Evolutionary conservation across 2,113 vertebrate genomes (phyloP).

Genomic region (Centropus bengalensis): DNA sequence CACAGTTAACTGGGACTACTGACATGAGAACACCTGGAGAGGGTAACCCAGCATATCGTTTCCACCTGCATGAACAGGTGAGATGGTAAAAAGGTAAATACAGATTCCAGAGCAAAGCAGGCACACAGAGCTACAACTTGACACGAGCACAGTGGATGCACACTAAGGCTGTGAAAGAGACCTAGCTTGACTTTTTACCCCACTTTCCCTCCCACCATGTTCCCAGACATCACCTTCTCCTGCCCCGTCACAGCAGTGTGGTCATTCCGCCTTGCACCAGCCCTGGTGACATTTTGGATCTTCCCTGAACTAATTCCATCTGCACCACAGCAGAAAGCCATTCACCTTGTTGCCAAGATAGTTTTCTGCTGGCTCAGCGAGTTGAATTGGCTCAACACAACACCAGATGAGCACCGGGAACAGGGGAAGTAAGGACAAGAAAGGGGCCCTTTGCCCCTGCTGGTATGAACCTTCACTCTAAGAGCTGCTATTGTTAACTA

Average conservation of each 20-base stretch:
- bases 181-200: neutral
- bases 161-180: accelerated
- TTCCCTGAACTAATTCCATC: neutral
- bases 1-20: neutral
- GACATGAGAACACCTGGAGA: neutral
- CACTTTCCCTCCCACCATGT: accelerated
- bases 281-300: neutral
- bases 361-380: conserved; percentile 1
- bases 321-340: neutral
- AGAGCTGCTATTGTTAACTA: conserved; percentile 49
- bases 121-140: neutral
- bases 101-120: neutral
- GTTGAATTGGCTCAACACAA: neutral
- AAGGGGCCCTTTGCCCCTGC: neutral
- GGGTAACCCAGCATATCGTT: neutral
- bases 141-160: accelerated
- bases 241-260: neutral
- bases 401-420: conserved; percentile 18
- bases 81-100: neutral
- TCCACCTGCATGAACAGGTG: neutral
- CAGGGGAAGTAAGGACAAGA: neutral
- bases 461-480: neutral
- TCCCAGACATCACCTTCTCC: neutral
- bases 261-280: neutral
- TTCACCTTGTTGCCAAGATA: neutral